phyloP scores from a whole-genome alignment of 2,888 invertebrate species.

The Sesamia inferens region DNA sequence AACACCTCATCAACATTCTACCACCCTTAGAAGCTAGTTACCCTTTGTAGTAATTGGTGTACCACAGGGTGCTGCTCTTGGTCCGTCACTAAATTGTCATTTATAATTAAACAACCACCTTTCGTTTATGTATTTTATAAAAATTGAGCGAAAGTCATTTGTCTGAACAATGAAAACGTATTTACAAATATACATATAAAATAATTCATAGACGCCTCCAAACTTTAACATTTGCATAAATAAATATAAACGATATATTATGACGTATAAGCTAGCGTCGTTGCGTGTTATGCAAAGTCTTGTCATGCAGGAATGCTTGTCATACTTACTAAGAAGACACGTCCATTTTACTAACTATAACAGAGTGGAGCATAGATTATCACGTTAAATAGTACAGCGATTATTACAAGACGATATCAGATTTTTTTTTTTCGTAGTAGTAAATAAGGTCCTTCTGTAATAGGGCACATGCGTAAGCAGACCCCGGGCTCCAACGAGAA shows the following conservation, averaged over 20 bases:
- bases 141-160: not conserved
- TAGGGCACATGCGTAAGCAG: no score
- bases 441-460: no score
- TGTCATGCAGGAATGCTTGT: constrained; percentile 32
- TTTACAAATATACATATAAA: constrained; percentile 21
- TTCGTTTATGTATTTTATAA: not conserved
- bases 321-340: constrained; percentile 15
- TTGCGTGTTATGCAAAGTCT: constrained; percentile 35
- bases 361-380: no score
- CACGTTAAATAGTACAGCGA: no score
- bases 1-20: not conserved
- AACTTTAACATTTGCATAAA: constrained; percentile 40
- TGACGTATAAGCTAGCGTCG: constrained; percentile 18
- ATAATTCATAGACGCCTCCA: constrained; percentile 34
- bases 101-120: not conserved
- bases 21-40: constrained; percentile 5
- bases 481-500: no score
- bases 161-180: constrained; percentile 31
- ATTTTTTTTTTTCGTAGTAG: no score
- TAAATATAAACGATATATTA: constrained; percentile 27
- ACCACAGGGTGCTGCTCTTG: constrained; percentile 12
- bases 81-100: constrained; percentile 21
- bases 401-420: no score
- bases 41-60: not conserved
- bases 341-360: not conserved